Evolutionary conservation across 2,888 invertebrate genomes (phyloP).

Genomic region (Aproaerema taeniolella): DNA sequence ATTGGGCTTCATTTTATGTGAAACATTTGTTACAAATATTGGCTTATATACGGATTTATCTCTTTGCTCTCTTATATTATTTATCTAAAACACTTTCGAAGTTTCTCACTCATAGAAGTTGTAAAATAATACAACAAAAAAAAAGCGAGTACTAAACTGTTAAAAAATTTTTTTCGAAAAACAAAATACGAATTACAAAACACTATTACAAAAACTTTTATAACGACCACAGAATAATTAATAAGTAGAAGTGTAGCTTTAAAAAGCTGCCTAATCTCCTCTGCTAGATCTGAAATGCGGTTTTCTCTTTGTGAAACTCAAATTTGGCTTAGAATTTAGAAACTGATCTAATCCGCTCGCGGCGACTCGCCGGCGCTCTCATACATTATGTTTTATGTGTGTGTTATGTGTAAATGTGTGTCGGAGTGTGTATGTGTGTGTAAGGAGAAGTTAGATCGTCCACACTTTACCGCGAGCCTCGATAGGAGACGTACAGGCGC

Average conservation of each 20-base stretch:
- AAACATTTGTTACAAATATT: too few relatives aligned
- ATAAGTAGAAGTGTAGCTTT: too few relatives aligned
- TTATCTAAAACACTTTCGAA: too few relatives aligned
- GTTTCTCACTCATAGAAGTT: too few relatives aligned
- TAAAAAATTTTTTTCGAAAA: background rate
- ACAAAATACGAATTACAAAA: background rate
- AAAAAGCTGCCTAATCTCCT: conserved; percentile 1
- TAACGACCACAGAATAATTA: too few relatives aligned
- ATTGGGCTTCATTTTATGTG: too few relatives aligned
- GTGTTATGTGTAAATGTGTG: conserved; percentile 24
- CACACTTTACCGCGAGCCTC: conserved; percentile 75
- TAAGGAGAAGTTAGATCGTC: conserved; percentile 76
- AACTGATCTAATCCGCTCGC: conserved; percentile 58
- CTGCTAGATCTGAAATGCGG: conserved; percentile 8
- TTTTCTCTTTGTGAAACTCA: conserved; percentile 11
- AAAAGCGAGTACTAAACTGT: too few relatives aligned
- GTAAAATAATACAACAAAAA: too few relatives aligned
- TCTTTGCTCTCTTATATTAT: too few relatives aligned
- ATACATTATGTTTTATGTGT: conserved; percentile 20
- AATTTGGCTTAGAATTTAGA: conserved; percentile 13
- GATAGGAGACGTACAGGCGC: conserved; percentile 59
- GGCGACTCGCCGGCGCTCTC: conserved; percentile 38
- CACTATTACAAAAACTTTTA: background rate
- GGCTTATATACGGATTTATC: too few relatives aligned
- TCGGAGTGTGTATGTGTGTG: conserved; percentile 42